Conservation (phyloP, 2,888 invertebrate genomes). For the Eremobia ochroleuca region DNA sequence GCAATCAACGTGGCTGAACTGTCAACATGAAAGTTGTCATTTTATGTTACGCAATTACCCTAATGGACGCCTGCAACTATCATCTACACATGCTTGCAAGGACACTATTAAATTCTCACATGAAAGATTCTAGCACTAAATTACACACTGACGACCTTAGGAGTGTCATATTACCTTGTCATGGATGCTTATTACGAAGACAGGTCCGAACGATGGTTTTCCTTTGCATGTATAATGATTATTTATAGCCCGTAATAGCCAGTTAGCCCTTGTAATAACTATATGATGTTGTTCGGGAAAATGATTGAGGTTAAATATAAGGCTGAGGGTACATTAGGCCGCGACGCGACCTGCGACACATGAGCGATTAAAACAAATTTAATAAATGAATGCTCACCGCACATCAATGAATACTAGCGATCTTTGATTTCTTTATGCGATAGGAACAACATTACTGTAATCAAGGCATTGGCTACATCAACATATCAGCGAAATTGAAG, state of each 20-base stretch:
- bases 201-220: conserved; percentile 31
- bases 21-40: background rate
- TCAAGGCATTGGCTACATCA: no score
- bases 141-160: conserved; percentile 33
- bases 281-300: conserved; percentile 10
- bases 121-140: conserved; percentile 30
- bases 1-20: no score
- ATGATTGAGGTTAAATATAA: conserved; percentile 31
- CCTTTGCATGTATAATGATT: conserved; percentile 31
- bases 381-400: no score
- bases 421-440: no score
- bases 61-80: no score
- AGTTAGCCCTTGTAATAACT: conserved; percentile 35
- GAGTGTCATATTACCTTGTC: conserved; percentile 45
- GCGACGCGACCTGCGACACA: no score
- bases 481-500: no score
- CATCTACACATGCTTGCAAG: background rate
- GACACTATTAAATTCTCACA: conserved; percentile 24
- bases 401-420: no score
- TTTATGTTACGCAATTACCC: background rate
- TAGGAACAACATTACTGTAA: no score
- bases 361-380: no score
- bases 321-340: no score
- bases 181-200: conserved; percentile 27
- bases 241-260: conserved; percentile 46